Percentiles rank a stretch among this genome's conserved stretches.
Evolutionary conservation across 2,113 vertebrate species (phyloP).

Genomic region (Camelus dromedarius): DNA sequence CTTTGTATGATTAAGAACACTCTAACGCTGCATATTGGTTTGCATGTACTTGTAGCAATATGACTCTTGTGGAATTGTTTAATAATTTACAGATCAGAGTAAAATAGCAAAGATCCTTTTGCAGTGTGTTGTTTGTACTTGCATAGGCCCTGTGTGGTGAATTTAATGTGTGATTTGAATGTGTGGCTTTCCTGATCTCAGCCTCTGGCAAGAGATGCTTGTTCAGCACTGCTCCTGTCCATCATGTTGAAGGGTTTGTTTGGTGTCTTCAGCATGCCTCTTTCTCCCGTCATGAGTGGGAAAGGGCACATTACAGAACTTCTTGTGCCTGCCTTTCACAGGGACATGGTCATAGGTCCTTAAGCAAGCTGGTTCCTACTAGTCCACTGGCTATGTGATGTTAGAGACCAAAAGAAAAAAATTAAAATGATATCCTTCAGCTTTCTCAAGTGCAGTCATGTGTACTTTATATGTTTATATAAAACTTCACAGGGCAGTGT

Average conservation of each 20-base stretch:
- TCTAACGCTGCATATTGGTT: background rate
- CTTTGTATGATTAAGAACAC: background rate
- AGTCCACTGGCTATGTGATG: background rate
- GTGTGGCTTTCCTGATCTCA: background rate
- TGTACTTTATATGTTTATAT: background rate
- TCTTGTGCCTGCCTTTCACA: background rate
- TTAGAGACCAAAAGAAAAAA: background rate
- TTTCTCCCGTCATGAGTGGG: background rate
- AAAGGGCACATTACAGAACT: background rate
- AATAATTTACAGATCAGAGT: conserved; percentile 2
- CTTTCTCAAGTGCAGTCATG: background rate
- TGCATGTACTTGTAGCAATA: background rate
- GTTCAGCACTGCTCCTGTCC: background rate
- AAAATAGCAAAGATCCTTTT: background rate
- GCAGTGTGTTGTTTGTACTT: background rate
- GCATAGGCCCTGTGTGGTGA: background rate
- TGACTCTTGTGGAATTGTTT: background rate
- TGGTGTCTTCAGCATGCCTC: background rate
- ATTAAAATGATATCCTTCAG: background rate
- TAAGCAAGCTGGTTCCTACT: background rate
- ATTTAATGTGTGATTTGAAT: background rate
- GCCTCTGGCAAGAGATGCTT: background rate
- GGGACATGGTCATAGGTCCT: background rate
- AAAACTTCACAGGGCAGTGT: background rate
- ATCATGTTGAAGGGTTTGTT: background rate